Evolutionary conservation across 2,797 vertebrate genomes (phyloP), one percentile per base, ranked within the genome.

Genomic region (Vireo griseus): DNA sequence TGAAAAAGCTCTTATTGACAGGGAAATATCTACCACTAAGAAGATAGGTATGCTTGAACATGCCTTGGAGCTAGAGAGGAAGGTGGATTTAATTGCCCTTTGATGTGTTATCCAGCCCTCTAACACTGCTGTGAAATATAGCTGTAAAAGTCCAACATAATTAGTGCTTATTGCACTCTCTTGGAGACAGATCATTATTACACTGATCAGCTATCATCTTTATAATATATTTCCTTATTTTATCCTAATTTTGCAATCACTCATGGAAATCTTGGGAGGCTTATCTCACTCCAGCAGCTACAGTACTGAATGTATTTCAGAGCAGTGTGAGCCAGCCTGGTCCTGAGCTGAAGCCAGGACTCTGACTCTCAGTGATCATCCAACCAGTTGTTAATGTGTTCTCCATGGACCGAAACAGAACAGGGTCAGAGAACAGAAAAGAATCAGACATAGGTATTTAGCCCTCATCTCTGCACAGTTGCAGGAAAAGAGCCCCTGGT

Each of bases 151-250:
- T 79, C 59, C 40, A 73, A 79, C 8, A 10, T 65, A 71, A 90
- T 94, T 68, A 86, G 76, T 68, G 20, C n/a, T 86, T 76, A 62
- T 48, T 78, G 44, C 33, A 42, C 35, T 93, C 47, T 86, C 33
- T 81, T 40, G 2, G 55, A 84, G 86, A 73, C 48, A 11, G 40
- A 65, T 92, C 37, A 50, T 86, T 63, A 84, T 75, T 75, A 58
- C 45, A 62, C 45, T 20, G 5, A 63, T 67, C 68, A 86, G 40
- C 66, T 88, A 33, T 93, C 65, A 67, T 52, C 71, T 88, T 92
- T 68, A 18, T 88, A 88, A 78, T 77, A 11, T 50, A 84, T 80
- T 89, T 95, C 13, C 67, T 90, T 25, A 58, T 94, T 92, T 84
- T 78, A 68, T 81, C 71, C 48, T 72, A 33, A 76, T 86, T 89